Evolutionary conservation across 2,113 vertebrate species (phyloP).

Genomic region (Nerophis ophidion): DNA sequence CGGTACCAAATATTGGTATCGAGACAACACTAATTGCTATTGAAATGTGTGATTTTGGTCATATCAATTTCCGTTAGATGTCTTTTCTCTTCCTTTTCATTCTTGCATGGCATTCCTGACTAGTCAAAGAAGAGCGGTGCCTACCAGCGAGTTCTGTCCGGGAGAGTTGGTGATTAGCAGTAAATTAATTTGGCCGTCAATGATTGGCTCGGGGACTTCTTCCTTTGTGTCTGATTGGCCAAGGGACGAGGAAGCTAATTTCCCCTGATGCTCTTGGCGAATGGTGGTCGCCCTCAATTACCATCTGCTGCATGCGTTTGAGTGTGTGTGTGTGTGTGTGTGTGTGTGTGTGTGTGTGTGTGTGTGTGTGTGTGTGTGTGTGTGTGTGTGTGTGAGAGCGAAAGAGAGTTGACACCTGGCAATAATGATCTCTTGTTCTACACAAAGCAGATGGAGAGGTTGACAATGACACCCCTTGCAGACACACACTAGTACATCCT

Average conservation of each 20-base stretch:
- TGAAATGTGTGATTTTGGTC: too few relatives aligned
- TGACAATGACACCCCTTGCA: conserved; percentile 52
- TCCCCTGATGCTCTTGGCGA: conserved; percentile 71
- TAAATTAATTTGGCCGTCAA: conserved; percentile 76
- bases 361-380: conserved; percentile 24
- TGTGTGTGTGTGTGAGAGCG: conserved; percentile 4
- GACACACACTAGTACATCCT: conserved; percentile 23
- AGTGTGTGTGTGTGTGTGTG: conserved; percentile 19
- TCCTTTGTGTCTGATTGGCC: conserved; percentile 67
- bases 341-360: conserved; percentile 26
- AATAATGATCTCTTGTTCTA: conserved; percentile 63
- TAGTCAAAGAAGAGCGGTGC: background rate
- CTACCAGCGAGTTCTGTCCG: conserved; percentile 43
- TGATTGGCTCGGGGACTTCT: conserved; percentile 71
- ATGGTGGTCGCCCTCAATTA: conserved; percentile 76
- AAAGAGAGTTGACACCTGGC: conserved; percentile 53
- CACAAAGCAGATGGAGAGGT: conserved; percentile 61
- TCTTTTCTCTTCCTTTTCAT: background rate
- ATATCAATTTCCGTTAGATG: too few relatives aligned
- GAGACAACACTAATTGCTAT: too few relatives aligned
- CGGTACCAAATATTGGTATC: too few relatives aligned
- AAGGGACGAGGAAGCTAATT: conserved; percentile 72
- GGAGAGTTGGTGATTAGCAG: conserved; percentile 71
- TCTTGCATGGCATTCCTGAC: background rate
- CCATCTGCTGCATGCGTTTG: conserved; percentile 60